phyloP scores from a whole-genome alignment of 2,888 invertebrate genomes.

The Lepeophtheirus nordmannii region DNA sequence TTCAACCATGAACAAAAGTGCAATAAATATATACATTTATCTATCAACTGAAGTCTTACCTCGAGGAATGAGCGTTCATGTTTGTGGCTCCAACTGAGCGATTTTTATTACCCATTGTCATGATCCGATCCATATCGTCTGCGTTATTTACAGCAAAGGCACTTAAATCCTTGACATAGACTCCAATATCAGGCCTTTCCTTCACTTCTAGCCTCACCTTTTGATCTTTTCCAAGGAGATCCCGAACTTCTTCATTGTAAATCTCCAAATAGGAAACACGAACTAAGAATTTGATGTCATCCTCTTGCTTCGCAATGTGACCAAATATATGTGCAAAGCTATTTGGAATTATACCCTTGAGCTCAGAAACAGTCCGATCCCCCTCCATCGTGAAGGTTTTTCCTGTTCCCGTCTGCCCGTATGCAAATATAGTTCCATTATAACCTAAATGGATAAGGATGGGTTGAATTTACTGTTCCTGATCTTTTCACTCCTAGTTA shows the following conservation, averaged over 20 bases:
- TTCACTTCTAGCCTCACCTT: constrained; percentile 72
- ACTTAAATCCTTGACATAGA: constrained; percentile 92
- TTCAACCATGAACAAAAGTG: background rate
- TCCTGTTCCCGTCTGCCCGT: constrained; percentile 62
- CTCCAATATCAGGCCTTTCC: constrained; percentile 87
- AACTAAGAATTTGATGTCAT: constrained; percentile 82
- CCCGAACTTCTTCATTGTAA: constrained; percentile 96
- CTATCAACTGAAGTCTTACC: background rate
- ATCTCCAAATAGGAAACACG: constrained; percentile 96
- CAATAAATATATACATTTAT: background rate
- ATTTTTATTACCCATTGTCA: constrained; percentile 56
- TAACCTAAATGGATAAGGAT: constrained; percentile 25
- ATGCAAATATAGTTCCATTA: constrained; percentile 44
- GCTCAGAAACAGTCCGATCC: constrained; percentile 63
- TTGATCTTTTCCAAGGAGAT: constrained; percentile 76
- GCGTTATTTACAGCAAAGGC: constrained; percentile 96
- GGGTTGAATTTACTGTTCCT: background rate
- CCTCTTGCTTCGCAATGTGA: constrained; percentile 82
- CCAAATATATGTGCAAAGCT: constrained; percentile 98
- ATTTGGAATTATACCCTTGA: constrained; percentile 92
- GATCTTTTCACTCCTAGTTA: constrained; percentile 38
- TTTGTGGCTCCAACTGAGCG: constrained; percentile 64
- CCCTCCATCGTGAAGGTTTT: constrained; percentile 99
- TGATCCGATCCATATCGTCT: constrained; percentile 80
- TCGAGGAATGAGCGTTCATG: constrained; percentile 77